Conservation (phyloP, 2,797 vertebrate species). For the Nannoperca australis region DNA sequence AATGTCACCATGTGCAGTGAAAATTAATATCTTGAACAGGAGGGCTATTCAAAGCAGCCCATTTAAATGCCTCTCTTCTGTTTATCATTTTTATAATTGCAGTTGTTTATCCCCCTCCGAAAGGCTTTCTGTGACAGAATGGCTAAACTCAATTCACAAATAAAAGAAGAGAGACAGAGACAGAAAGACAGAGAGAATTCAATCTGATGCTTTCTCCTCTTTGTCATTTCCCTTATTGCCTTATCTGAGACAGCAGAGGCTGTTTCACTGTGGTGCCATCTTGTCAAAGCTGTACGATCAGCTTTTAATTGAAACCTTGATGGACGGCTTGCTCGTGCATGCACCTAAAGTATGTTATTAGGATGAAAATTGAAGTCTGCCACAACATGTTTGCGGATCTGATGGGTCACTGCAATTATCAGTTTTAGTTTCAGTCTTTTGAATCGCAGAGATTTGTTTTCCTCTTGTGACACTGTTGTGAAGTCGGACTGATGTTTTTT, state of each 20-base stretch:
- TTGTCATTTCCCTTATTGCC: not conserved
- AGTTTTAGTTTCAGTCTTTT: not conserved
- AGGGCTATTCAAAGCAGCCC: not conserved
- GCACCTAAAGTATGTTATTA: not conserved
- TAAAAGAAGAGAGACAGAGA: not conserved
- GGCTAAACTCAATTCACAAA: not conserved
- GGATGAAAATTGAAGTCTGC: not conserved
- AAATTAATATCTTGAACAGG: not conserved
- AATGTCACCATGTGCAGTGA: not conserved
- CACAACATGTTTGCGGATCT: not conserved
- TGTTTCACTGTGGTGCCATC: not conserved
- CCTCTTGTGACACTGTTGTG: not conserved
- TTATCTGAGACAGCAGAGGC: not conserved
- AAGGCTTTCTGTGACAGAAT: not conserved
- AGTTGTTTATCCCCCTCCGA: not conserved
- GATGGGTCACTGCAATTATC: not conserved
- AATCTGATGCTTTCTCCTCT: not conserved
- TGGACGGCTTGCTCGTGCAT: not conserved
- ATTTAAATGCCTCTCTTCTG: slow-evolving; percentile 29
- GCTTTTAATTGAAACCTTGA: not conserved
- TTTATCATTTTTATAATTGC: slow-evolving; percentile 15
- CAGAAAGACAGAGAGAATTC: not conserved
- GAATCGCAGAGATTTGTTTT: not conserved
- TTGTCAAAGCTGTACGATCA: not conserved
- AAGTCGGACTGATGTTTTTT: not conserved